Conservation (phyloP, 2,113 vertebrate species). For the Pterocles burchelli region DNA sequence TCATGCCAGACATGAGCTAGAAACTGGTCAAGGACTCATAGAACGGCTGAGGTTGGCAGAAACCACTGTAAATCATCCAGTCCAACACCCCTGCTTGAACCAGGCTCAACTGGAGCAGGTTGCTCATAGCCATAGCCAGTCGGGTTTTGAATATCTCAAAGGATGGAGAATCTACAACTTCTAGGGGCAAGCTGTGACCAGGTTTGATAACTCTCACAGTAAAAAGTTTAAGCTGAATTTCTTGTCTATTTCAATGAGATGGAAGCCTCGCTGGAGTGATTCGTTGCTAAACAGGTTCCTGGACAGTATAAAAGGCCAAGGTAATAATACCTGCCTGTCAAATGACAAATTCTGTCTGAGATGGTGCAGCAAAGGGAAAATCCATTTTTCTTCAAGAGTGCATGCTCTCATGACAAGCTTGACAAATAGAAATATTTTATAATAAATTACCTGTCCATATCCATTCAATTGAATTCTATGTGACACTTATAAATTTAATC, state of each 20-base stretch:
- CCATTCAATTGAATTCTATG: background rate
- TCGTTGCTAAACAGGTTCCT: background rate
- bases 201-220: background rate
- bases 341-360: slow-evolving; percentile 36
- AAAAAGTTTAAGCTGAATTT: background rate
- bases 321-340: slow-evolving; percentile 58
- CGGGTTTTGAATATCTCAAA: background rate
- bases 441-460: slow-evolving; percentile 41
- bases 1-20: background rate
- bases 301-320: slow-evolving; percentile 6
- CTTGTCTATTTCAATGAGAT: background rate
- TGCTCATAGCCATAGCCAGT: background rate
- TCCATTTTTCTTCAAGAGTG: background rate
- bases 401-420: background rate
- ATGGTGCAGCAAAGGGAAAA: background rate
- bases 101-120: background rate
- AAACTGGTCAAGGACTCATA: background rate
- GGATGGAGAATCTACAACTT: background rate
- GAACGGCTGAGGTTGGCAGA: background rate
- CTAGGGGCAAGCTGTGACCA: background rate
- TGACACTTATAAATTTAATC: background rate
- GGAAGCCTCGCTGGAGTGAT: background rate
- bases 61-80: background rate
- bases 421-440: slow-evolving; percentile 37
- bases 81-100: background rate